phyloP scores from a whole-genome alignment of 1,140 invertebrate genomes.

The Choristoneura fumiferana region DNA sequence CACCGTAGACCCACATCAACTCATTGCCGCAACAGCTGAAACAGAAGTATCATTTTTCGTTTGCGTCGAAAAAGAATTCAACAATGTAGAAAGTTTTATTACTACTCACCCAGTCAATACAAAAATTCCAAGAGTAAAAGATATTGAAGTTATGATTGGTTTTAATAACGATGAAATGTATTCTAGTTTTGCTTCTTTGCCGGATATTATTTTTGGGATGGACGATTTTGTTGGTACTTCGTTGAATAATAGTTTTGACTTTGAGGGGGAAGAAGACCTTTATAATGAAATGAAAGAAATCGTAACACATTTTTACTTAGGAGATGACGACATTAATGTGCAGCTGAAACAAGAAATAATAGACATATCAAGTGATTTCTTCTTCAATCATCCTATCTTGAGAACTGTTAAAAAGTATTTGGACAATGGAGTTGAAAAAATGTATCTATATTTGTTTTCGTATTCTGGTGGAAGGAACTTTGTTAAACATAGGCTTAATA shows the following conservation, averaged over 20 bases:
- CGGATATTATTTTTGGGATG: not conserved
- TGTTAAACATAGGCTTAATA: slow-evolving; percentile 16
- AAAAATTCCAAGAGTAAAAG: slow-evolving; percentile 33
- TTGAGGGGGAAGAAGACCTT: not conserved
- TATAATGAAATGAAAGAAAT: slow-evolving; percentile 7
- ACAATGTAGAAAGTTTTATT: slow-evolving; percentile 33
- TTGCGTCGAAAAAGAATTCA: slow-evolving; percentile 19
- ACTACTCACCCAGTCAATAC: slow-evolving; percentile 30
- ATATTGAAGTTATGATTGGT: slow-evolving; percentile 36
- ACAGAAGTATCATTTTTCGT: slow-evolving; percentile 11
- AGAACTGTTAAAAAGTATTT: slow-evolving; percentile 36
- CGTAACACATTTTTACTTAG: slow-evolving; percentile 28
- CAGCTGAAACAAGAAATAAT: slow-evolving; percentile 27
- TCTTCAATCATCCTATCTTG: slow-evolving; percentile 37
- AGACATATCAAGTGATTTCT: slow-evolving; percentile 39
- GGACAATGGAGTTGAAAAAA: slow-evolving; percentile 30
- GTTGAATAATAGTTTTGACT: not conserved
- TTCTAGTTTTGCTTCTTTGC: not conserved
- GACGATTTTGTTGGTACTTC: not conserved
- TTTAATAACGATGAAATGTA: slow-evolving; percentile 34
- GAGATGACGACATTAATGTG: slow-evolving; percentile 29
- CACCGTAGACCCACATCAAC: not conserved
- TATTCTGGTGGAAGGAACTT: slow-evolving; percentile 38
- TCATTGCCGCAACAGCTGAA: slow-evolving; percentile 39
- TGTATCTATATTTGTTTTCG: slow-evolving; percentile 42